Conservation (phyloP, 2,113 vertebrate species). For the Copsychus sechellarum region DNA sequence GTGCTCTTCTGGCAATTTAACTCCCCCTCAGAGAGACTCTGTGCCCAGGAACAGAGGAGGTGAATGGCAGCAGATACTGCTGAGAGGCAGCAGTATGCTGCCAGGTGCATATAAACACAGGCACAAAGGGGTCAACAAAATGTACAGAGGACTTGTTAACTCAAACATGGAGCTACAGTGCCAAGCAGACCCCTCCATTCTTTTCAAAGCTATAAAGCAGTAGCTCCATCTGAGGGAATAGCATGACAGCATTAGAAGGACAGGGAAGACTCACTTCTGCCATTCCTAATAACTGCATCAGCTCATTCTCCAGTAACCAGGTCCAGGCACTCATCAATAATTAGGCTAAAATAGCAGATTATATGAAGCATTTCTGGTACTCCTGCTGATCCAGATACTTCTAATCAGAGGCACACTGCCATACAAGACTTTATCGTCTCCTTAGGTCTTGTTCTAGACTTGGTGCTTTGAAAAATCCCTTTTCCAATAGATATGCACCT, state of each 20-base stretch:
- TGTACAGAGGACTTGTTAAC: not conserved
- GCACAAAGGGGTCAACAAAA: not conserved
- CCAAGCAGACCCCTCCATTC: not conserved
- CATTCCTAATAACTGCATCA: not conserved
- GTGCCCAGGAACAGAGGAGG: not conserved
- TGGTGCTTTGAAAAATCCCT: not conserved
- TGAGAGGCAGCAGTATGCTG: not conserved
- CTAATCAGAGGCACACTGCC: not conserved
- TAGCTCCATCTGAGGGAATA: not conserved
- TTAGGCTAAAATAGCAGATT: not conserved
- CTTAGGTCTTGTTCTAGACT: not conserved
- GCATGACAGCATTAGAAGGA: not conserved
- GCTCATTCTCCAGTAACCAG: not conserved
- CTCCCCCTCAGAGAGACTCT: not conserved
- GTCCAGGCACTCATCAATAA: not conserved
- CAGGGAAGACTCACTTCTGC: not conserved
- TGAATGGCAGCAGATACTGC: not conserved
- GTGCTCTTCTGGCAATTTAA: not conserved
- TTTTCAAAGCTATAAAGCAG: not conserved
- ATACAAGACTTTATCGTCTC: not conserved
- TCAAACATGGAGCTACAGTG: not conserved
- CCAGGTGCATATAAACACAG: not conserved
- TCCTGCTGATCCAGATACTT: not conserved
- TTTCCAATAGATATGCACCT: not conserved
- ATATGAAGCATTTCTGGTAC: not conserved